Percentiles rank a stretch among this genome's conserved stretches.
These are phyloP conservation scores for Cochlearius cochlearius DNA, from an alignment of 2,113 vertebrate genomes.

Conservation along the genomic window DNA sequence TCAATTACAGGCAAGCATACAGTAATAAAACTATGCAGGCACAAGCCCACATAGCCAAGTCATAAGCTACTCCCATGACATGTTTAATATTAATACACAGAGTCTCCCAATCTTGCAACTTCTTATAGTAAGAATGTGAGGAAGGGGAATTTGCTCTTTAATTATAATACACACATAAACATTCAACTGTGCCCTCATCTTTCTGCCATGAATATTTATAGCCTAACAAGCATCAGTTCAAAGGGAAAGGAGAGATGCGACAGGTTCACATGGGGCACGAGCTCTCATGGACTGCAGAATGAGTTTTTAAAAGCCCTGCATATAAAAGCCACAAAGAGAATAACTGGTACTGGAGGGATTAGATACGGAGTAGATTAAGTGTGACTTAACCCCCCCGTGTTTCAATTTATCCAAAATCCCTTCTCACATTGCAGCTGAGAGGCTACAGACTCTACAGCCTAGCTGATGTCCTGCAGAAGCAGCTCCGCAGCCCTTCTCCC, in stretches of 20 bases:
- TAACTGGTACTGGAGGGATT: background rate
- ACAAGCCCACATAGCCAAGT: background rate
- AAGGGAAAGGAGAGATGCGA: background rate
- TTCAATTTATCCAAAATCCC: background rate
- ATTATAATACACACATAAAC: background rate
- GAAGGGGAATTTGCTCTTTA: background rate
- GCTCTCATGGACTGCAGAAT: background rate
- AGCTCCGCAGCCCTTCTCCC: background rate
- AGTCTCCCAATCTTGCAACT: background rate
- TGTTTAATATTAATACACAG: background rate
- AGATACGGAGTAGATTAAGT: background rate
- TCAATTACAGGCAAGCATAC: background rate
- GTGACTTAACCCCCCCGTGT: background rate
- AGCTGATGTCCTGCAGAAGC: background rate
- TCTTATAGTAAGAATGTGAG: accelerated
- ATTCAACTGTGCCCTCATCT: background rate
- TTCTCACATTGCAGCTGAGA: background rate
- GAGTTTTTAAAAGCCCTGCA: background rate
- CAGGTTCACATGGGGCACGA: background rate
- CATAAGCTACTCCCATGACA: background rate
- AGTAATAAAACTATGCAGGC: background rate
- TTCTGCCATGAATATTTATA: background rate
- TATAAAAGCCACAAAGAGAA: background rate
- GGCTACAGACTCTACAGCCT: background rate
- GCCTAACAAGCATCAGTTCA: background rate